Evolutionary conservation across 1,140 invertebrate species (phyloP), one percentile per base, ranked within the genome.

Genomic region (Eurosta solidaginis): DNA sequence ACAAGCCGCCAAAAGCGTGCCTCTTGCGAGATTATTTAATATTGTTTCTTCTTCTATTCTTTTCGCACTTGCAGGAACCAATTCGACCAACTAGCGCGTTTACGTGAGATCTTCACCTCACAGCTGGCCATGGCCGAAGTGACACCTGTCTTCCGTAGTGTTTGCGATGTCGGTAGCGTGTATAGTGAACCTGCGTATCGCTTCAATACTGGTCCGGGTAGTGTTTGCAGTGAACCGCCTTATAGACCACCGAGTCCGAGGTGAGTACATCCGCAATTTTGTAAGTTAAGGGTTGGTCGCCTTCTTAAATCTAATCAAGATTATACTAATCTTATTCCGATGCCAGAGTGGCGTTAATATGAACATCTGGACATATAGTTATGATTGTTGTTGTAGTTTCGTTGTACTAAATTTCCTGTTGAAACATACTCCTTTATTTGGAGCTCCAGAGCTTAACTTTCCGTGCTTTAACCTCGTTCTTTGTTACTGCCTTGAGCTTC

Each of bases 181-280:
- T 95, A 94, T 83, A 95, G 94, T 84, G 94, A 96, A 87, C 94
- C 94, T 1, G 92, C 93, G 9, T 94, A 93, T 82, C 90, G 91
- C 40, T 92, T 93, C 49, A 92, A 93, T 87, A 93, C 92, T 6
- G 90, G 93, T 79, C 93, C 93, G 10, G 91, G 92, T 12, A 94
- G 93, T 75, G 92, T 92, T 0, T 90, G 89, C 82, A 90, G 90
- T 78, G 89, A 91, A 73, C 88, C 90, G 74, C 89, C 89, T 36
- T 88, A 88, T 54, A 79, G 85, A 78, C 81, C 82, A 78, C 80
- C 89, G 80, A 85, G 89, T 87, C 83, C 90, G 84, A 45, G 79
- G 80, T 81, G 78, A 76, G 74, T 54, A 47, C 12, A 80, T 85
- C 86, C n/a, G n/a, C n/a, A n/a, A n/a, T n/a, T n/a, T n/a, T n/a